Evolutionary conservation across 2,797 vertebrate genomes (phyloP), one percentile per base, ranked within the genome.

Genomic region (Semaprochilodus insignis): DNA sequence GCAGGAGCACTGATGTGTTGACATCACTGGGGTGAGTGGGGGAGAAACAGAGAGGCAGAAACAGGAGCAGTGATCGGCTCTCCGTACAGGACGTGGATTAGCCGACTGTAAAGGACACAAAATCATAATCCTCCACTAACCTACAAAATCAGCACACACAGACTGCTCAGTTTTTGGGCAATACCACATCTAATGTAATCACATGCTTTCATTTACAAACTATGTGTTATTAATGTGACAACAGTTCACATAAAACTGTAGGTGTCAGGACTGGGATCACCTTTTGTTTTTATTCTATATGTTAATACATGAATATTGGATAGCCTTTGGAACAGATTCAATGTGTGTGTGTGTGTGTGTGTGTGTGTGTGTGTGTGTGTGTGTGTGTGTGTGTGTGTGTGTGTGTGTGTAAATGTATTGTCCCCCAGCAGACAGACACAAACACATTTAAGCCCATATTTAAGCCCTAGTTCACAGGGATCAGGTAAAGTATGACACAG

Each of bases 81-180:
- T 85, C 67, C 60, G 11, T 27, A 15, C 34, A 23, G 27, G 57
- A 76, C 57, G 44, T 77, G 79, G 74, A 85, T 85, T 74, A 75
- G 70, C 62, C 74, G 44, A 74, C 81, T 81, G 27, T 77, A 60
- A 85, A 74, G 55, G 63, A 44, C 83, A 77, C 44, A 79, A 63
- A 78, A 70, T 71, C 57, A 74, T 85, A 81, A 81, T 85, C 79
- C 69, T 40, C 15, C 60, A 81, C 51, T 83, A 83, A 60, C 81
- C 81, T 69, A 83, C 44, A 78, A 78, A 83, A 36, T 25, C 31
- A 69, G 3, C 40, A 77, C 67, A 70, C 62, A 57, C 69, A 55
- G 36, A 74, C 4, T 34, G 60, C 57, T 21, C 16, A 65, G 16
- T 48, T 51, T 67, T 51, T 71, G 31, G 55, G n/a, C 1, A 71